Percentiles rank a stretch among this genome's conserved stretches.
phyloP scores from a whole-genome alignment of 1,140 invertebrate species.

The Pectinophora gossypiella region DNA sequence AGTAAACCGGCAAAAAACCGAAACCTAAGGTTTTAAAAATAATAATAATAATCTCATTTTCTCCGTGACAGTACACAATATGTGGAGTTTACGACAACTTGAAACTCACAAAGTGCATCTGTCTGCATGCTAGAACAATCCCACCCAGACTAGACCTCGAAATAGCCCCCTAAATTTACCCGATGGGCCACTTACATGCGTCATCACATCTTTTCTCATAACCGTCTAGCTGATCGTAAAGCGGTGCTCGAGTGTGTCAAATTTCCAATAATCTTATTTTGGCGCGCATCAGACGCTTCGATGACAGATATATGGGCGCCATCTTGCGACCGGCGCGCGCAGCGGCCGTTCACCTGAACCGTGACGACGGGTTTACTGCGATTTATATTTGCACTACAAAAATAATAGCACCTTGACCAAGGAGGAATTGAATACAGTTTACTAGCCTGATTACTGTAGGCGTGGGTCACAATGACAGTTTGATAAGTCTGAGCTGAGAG shows the following conservation, averaged over 20 bases:
- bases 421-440: too few relatives aligned
- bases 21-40: too few relatives aligned
- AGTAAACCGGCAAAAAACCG: too few relatives aligned
- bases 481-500: too few relatives aligned
- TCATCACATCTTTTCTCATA: background rate
- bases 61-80: too few relatives aligned
- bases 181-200: slow-evolving; percentile 45
- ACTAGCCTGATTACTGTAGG: too few relatives aligned
- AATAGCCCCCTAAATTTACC: background rate
- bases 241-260: slow-evolving; percentile 59
- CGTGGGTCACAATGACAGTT: too few relatives aligned
- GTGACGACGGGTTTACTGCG: slow-evolving; percentile 64
- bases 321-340: slow-evolving; percentile 50
- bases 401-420: slow-evolving; percentile 60
- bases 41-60: too few relatives aligned
- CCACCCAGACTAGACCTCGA: too few relatives aligned
- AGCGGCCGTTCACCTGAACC: slow-evolving; percentile 64
- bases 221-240: slow-evolving; percentile 37
- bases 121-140: too few relatives aligned
- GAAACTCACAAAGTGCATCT: too few relatives aligned
- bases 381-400: slow-evolving; percentile 59
- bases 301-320: slow-evolving; percentile 69
- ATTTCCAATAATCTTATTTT: slow-evolving; percentile 74
- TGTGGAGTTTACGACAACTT: too few relatives aligned
- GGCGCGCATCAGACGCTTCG: slow-evolving; percentile 67